phyloP scores from a whole-genome alignment of 2,113 vertebrate species.

The Psilopogon haemacephalus region DNA sequence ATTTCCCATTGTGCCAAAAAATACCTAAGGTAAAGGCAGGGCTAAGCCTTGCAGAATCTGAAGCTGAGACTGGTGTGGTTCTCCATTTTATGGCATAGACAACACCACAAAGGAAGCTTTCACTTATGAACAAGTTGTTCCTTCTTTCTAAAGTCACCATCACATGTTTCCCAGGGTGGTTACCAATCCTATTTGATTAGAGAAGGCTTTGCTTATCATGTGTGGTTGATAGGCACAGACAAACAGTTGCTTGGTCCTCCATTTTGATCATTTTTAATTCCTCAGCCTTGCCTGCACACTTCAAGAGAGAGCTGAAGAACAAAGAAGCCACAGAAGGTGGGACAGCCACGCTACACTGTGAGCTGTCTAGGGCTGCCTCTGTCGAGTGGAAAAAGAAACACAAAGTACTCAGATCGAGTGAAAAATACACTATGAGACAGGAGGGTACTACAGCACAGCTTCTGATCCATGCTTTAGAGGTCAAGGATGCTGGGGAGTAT shows the following conservation, averaged over 20 bases:
- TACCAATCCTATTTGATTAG: background rate
- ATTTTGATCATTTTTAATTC: conserved; percentile 34
- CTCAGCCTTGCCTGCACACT: conserved; percentile 62
- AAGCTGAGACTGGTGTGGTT: background rate
- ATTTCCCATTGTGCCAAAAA: background rate
- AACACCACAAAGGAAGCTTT: background rate
- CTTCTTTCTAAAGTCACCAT: background rate
- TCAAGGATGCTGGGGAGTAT: conserved; percentile 76
- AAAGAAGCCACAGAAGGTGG: conserved; percentile 55
- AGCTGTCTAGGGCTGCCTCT: conserved; percentile 73
- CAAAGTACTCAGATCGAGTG: conserved; percentile 48
- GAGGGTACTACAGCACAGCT: conserved; percentile 68
- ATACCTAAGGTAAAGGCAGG: background rate
- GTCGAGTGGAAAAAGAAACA: conserved; percentile 78
- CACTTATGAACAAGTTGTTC: background rate
- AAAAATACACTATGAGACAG: conserved; percentile 67
- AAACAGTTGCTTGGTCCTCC: background rate
- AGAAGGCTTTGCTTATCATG: background rate
- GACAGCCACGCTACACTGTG: conserved; percentile 71
- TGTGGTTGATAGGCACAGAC: background rate
- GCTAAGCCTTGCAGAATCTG: background rate
- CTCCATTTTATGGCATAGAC: background rate
- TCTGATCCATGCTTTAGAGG: conserved; percentile 66
- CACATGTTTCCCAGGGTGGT: background rate
- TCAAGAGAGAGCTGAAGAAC: conserved; percentile 75